A percentile compares a stretch with the other conserved stretches of the same genome.
These are phyloP conservation scores for Solenodon paradoxus DNA, from an alignment of 2,113 vertebrate species.

Conservation along the genomic window DNA sequence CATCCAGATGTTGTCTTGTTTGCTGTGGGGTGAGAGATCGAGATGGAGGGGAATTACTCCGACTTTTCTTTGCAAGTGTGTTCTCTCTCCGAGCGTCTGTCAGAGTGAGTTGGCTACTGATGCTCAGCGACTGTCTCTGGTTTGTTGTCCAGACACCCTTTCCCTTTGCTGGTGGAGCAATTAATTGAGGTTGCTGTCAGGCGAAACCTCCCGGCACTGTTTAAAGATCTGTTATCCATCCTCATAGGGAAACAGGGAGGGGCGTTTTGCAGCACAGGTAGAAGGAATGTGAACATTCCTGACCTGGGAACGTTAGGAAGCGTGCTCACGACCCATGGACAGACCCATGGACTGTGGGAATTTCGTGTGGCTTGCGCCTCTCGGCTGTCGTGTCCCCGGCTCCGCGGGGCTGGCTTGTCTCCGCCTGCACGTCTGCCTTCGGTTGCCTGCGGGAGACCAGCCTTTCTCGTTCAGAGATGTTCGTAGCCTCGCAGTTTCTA, in stretches of 20 bases:
- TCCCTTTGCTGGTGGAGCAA: constrained; percentile 46
- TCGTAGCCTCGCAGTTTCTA: neutral
- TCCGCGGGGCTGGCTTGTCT: neutral
- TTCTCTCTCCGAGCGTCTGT: neutral
- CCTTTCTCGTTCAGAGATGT: neutral
- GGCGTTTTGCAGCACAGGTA: constrained; percentile 67
- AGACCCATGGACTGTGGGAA: constrained; percentile 42
- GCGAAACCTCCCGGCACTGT: constrained; percentile 56
- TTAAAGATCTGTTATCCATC: constrained; percentile 66
- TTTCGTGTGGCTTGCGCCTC: constrained; percentile 52
- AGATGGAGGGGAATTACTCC: neutral
- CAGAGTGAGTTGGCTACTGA: neutral
- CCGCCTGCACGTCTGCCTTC: neutral
- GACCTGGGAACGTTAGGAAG: constrained; percentile 50
- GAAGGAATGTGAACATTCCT: constrained; percentile 71
- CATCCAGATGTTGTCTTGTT: constrained; percentile 58
- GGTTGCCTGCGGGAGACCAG: neutral
- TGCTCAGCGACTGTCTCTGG: constrained; percentile 8
- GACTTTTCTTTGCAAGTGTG: constrained; percentile 20
- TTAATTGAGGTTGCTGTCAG: constrained; percentile 48
- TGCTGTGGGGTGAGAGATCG: constrained; percentile 50
- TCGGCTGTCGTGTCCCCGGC: too few relatives aligned
- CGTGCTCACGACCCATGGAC: constrained; percentile 38
- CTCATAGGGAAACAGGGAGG: constrained; percentile 40
- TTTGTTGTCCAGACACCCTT: constrained; percentile 6